Evolutionary conservation across 2,797 vertebrate species (phyloP), one percentile per base, ranked within the genome.

Genomic region (Trachops cirrhosus): DNA sequence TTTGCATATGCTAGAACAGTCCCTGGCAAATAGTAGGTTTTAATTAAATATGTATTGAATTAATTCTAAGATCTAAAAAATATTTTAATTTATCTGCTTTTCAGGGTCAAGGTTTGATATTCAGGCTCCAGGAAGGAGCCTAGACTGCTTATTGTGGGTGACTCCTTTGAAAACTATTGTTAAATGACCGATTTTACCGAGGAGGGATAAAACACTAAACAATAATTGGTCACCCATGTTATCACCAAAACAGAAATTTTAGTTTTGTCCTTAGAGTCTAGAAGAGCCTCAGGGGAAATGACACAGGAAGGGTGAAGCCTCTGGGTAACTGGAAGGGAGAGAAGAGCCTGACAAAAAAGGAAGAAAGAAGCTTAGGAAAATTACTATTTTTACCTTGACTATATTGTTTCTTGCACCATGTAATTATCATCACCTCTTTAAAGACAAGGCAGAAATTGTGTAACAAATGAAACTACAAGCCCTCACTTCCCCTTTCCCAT

Each of bases 131-230:
- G 34, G 46, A 89, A 82, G 9, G 37, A 67, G 24, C 3, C 52
- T 71, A 68, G 70, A 74, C 9, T 80, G 6, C 6, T 89, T 68
- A 50, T 57, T 14, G 37, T 21, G 44, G 26, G 24, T 19, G 18
- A 44, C 32, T 44, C 11, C 84, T 83, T 62, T 39, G 9, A 50
- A 88, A 86, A 82, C 41, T 57, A 34, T 18, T 26, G 29, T 93
- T 93, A 96, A 92, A 87, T n/a, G 73, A 78, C 9, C 93, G 26
- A 52, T 71, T 71, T 54, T 79, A 54, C 50, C n/a, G 29, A 52
- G 8, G n/a, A 93, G 67, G 16, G 18, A 52, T 32, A 78, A 46
- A 19, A 78, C 6, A 19, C 24, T 50, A 32, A 48, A 62, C n/a
- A 92, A 48, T 52, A 84, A 86, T 37, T 6, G 21, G 5, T 88